These are phyloP conservation scores for Aphodius sticticus DNA, from an alignment of 2,888 invertebrate genomes.

Conservation along the genomic window DNA sequence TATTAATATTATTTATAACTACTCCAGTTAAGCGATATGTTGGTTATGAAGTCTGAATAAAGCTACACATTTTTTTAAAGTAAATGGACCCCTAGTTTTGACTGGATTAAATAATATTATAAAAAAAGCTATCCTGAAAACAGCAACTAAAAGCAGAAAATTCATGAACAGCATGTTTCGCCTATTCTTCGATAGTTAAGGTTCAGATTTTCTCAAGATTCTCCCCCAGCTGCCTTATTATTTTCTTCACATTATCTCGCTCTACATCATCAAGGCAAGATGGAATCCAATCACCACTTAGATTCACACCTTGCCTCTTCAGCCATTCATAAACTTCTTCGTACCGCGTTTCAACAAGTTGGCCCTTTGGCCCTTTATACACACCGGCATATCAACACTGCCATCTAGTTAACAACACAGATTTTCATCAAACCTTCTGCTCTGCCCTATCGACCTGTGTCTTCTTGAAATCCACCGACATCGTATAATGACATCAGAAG, in stretches of 20 bases:
- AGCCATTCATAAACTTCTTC: neutral
- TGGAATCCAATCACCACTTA: neutral
- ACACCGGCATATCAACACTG: neutral
- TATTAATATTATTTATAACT: no score
- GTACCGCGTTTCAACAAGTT: neutral
- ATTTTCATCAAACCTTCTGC: neutral
- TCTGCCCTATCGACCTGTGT: neutral
- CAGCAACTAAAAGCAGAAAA: no score
- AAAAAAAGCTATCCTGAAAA: no score
- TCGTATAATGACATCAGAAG: neutral
- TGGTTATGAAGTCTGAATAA: no score
- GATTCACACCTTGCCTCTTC: neutral
- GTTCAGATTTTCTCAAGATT: no score
- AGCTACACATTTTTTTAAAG: no score
- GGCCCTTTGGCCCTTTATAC: neutral
- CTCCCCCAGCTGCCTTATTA: neutral
- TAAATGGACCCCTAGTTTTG: no score
- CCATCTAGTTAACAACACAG: constrained; percentile 4
- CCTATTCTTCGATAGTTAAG: no score
- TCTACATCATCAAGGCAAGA: neutral
- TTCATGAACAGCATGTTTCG: no score
- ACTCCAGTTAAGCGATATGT: no score
- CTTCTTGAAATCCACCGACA: neutral
- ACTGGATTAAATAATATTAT: no score
- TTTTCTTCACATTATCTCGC: neutral